Percentiles rank a stretch among this genome's conserved stretches.
Evolutionary conservation across 1,140 invertebrate species (phyloP).

Genomic region (Trichoplusia ni): DNA sequence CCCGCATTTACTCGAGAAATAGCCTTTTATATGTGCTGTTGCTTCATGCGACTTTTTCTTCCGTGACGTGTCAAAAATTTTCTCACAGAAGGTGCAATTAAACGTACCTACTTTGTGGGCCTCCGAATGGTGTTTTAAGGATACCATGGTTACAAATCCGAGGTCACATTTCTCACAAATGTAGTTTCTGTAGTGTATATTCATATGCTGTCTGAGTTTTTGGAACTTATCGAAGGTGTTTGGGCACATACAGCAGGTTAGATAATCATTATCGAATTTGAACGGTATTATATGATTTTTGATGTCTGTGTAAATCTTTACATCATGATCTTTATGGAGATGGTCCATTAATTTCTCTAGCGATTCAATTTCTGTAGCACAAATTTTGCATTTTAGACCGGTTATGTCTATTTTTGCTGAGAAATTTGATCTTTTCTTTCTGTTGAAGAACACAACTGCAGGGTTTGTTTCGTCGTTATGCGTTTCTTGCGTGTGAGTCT

Average conservation of each 20-base stretch:
- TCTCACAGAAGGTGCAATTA: conserved; percentile 41
- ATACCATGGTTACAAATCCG: conserved; percentile 41
- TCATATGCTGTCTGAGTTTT: conserved; percentile 48
- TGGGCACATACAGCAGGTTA: conserved; percentile 34
- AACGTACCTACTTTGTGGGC: conserved; percentile 40
- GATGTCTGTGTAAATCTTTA: background rate
- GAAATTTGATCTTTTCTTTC: background rate
- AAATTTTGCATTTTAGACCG: conserved; percentile 9
- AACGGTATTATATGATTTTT: conserved; percentile 55
- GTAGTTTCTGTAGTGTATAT: conserved; percentile 50
- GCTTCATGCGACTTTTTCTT: conserved; percentile 25
- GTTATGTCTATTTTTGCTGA: conserved; percentile 25
- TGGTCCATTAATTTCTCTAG: conserved; percentile 11
- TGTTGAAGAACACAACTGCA: background rate
- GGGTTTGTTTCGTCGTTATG: conserved; percentile 4
- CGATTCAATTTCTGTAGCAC: background rate
- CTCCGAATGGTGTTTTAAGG: conserved; percentile 34
- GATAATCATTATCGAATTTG: conserved; percentile 44
- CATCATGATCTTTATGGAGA: conserved; percentile 3
- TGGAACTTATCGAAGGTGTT: conserved; percentile 42
- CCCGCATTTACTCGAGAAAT: background rate
- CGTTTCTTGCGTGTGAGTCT: conserved; percentile 10
- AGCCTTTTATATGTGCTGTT: background rate
- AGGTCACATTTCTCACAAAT: conserved; percentile 52
- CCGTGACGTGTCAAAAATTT: conserved; percentile 39